phyloP scores from a whole-genome alignment of 1,140 invertebrate genomes.

The Branchinecta lindahli region DNA sequence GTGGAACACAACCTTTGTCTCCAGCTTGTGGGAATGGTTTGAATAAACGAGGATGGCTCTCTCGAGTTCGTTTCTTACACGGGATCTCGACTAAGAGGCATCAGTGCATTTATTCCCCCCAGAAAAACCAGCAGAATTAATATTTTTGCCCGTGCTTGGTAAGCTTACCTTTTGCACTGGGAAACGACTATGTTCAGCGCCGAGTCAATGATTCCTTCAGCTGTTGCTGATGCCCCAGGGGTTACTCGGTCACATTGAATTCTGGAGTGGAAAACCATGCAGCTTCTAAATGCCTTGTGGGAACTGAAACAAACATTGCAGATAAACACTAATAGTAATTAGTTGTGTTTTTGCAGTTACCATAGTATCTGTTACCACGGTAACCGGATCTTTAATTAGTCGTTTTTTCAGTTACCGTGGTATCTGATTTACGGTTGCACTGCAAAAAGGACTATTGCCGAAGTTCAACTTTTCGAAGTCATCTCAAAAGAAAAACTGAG shows the following conservation, averaged over 20 bases:
- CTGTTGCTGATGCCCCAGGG: not conserved
- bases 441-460: too few species aligned
- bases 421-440: too few species aligned
- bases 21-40: too few species aligned
- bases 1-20: too few species aligned
- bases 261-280: not conserved
- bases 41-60: too few species aligned
- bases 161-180: constrained; percentile 5
- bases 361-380: not conserved
- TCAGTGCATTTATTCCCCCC: too few species aligned
- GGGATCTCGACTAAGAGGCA: too few species aligned
- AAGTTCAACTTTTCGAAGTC: too few species aligned
- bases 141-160: not conserved
- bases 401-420: too few species aligned
- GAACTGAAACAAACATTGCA: not conserved
- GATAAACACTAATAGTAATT: not conserved
- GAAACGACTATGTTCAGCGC: not conserved
- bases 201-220: not conserved
- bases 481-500: too few species aligned
- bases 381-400: not conserved
- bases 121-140: not conserved
- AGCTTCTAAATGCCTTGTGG: not conserved
- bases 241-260: not conserved
- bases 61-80: too few species aligned
- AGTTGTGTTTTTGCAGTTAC: constrained; percentile 6